These are phyloP conservation scores for Holothuria glaberrima DNA, from an alignment of 35 echinoderm and acorn worm genomes.

Conservation along the genomic window DNA sequence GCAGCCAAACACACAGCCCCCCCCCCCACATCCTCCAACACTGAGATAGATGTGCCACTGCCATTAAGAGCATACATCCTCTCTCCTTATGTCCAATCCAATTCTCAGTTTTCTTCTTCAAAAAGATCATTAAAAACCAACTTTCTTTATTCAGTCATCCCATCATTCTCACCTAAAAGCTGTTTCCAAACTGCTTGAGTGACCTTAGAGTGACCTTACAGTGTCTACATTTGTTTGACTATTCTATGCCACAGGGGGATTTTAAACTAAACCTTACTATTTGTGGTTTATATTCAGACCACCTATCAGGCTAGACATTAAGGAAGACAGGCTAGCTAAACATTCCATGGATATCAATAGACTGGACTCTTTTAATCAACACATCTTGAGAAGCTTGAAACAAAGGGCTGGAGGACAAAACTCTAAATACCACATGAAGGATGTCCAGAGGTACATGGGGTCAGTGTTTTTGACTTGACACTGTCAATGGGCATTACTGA, in stretches of 20 bases:
- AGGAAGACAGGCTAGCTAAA: not conserved
- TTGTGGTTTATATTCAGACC: not conserved
- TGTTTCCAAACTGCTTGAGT: not conserved
- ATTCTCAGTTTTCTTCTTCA: no score
- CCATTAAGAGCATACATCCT: no score
- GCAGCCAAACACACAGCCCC: no score
- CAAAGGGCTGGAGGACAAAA: not conserved
- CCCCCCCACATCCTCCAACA: no score
- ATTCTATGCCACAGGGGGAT: constrained; percentile 38
- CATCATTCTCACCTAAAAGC: not conserved
- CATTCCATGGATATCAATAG: not conserved
- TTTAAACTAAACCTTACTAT: constrained; percentile 6
- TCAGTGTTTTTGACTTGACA: no score
- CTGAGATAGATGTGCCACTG: no score
- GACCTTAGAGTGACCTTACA: constrained; percentile 39
- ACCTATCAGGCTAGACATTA: constrained; percentile 29
- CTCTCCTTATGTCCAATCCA: no score
- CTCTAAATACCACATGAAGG: not conserved
- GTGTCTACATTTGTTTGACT: constrained; percentile 17
- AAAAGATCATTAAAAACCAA: no score
- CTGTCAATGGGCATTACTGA: no score
- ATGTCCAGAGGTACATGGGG: not conserved
- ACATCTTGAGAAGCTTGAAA: not conserved
- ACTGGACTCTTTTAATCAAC: not conserved
- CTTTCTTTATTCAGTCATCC: not conserved